Evolutionary conservation across 2,113 vertebrate species (phyloP).

Genomic region (Limnothrissa miodon): DNA sequence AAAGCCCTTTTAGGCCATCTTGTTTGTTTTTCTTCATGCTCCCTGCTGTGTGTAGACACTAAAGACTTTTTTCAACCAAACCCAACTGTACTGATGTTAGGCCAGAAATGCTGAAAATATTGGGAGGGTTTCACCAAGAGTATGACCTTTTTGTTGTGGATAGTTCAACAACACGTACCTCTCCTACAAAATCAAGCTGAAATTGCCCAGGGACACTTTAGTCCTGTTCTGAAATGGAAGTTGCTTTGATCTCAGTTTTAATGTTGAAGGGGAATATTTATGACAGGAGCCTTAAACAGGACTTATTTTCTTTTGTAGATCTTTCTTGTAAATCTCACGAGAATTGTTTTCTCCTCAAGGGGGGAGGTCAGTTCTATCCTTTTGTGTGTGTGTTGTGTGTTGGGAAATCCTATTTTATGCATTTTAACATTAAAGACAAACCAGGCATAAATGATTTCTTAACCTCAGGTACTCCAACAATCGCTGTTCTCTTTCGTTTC

Average conservation of each 20-base stretch:
- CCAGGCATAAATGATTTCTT: too few relatives aligned
- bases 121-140: neutral
- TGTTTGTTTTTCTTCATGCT: neutral
- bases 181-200: neutral
- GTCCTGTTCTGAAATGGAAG: neutral
- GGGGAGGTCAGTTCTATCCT: too few relatives aligned
- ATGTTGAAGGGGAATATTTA: neutral
- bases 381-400: too few relatives aligned
- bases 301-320: conserved; percentile 5
- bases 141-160: neutral
- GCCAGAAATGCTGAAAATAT: neutral
- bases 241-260: neutral
- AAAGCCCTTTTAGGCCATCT: neutral
- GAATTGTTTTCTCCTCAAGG: neutral
- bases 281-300: neutral
- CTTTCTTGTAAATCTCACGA: neutral
- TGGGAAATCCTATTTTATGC: too few relatives aligned
- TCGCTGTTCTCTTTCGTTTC: too few relatives aligned
- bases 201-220: neutral
- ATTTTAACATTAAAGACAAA: neutral
- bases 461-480: too few relatives aligned
- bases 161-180: neutral
- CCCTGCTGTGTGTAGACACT: neutral
- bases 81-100: neutral
- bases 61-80: neutral